Evolutionary conservation across 2,888 invertebrate species (phyloP), one percentile per base, ranked within the genome.

Genomic region (Allygus modestus): DNA sequence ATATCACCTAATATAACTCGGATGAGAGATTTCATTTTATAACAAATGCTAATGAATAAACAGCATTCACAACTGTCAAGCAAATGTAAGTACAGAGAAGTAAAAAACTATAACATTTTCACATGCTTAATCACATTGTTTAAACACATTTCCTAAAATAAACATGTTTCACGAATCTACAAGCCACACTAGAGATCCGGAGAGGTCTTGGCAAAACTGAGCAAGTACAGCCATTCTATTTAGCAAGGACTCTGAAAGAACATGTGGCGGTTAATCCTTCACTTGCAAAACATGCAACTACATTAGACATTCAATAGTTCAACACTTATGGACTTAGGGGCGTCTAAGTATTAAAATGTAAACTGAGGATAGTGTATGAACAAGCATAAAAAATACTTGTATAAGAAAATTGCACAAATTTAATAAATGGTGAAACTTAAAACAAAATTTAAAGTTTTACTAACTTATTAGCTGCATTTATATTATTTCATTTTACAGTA

Each of bases 171-270:
- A 28, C 54, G 7, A 23, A 54, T 54, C 28, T 65, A 65, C 31
- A 28, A 28, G 28, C 65, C 28, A 65, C 31, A 28, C 65, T 28
- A 28, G 65, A 65, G 65, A 65, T 65, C 65, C 31, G 28, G 28
- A 31, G 11, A 58, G 1, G 26, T 65, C 65, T 65, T 31, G 65
- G 54, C 54, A 54, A 65, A 65, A 28, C 65, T 65, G 65, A 65
- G 65, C 65, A 65, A 65, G 17, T 65, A 65, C 15, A 58, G 58
- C 15, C 17, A 31, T 65, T 65, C 65, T 28, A 12, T 28, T 65
- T 65, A 58, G 58, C 58, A 23, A 20, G 26, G 20, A 58, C 46
- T 37, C 37, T 37, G 37, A 37, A 37, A 37, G 37, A 37, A 37
- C 37, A 7, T 7, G n/a, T 51, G 1, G 2, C 51, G 17, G 51